Base-by-base conservation (phyloP, 2,888 invertebrate genomes). In the Deilephila porcellus region DNA sequence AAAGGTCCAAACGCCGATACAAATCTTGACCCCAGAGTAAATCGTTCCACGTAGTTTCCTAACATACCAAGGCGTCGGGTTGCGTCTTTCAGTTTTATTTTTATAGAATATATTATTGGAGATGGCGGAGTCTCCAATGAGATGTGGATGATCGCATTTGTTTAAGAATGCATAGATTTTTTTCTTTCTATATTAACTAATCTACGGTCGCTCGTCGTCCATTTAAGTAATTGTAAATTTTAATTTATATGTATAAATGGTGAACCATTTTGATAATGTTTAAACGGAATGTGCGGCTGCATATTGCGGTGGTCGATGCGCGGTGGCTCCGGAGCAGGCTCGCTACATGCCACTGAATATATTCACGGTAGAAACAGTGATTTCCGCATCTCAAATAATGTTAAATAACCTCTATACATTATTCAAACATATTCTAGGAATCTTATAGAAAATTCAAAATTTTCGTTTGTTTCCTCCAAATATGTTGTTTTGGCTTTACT, bases 121-220 rank as follows among this genome's bases (percentile, higher is more conserved):
- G 89, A 84, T 81, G 77, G 62, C 19, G 67, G 76, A 74, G 83
- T 81, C 85, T 81, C 85, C 85, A 84, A 88, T 91, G 82, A 85
- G 82, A 85, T 79, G 84, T 84, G 84, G 84, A 85, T 82, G 85
- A 83, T 87, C 89, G 92, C 92, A 93, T 93, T 92, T 93, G 91
- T 93, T 93, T 91, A 91, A 92, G 85, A 93, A 92, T 93, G 92
- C 91, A 88, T 88, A 88, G 85, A 88, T 77, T 83, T 87, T 87
- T 86, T 83, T 79, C 86, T 86, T 84, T 79, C 80, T 84, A 79
- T 82, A 64, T 73, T 45, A 73, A 70, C 20, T 73, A 59, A 60
- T 64, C 11, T 73, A 32, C 20, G 71, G 71, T 32, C 71, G 71
- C 72, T 73, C 74, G 70, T 74, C 67, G 67, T 67, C 52, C 67